phyloP scores from a whole-genome alignment of 2,797 vertebrate species.

The Anolis apletophallus region DNA sequence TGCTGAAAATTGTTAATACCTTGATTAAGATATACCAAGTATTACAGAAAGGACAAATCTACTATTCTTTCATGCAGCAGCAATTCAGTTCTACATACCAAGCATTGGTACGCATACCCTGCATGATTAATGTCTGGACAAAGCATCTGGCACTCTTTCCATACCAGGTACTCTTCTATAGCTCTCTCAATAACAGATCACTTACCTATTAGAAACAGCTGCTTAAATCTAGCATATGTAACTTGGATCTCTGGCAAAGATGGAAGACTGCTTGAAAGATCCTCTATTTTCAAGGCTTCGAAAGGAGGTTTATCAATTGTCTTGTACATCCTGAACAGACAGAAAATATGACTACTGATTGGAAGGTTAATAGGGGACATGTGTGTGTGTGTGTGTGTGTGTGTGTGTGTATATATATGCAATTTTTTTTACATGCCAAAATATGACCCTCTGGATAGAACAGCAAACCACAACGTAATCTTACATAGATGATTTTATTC shows the following conservation, averaged over 20 bases:
- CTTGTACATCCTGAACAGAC: constrained; percentile 76
- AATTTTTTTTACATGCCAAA: neutral
- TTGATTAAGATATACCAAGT: neutral
- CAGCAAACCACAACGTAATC: neutral
- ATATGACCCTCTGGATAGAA: constrained; percentile 21
- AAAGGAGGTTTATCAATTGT: constrained; percentile 81
- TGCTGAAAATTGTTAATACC: neutral
- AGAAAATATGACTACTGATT: constrained; percentile 9
- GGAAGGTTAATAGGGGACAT: neutral
- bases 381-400: too few relatives aligned
- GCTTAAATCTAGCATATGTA: constrained; percentile 87
- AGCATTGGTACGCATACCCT: too few relatives aligned
- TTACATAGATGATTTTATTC: neutral
- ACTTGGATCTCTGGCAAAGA: constrained; percentile 86
- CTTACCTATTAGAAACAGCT: constrained; percentile 89
- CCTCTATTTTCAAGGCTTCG: constrained; percentile 83
- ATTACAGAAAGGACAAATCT: neutral
- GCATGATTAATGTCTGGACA: neutral
- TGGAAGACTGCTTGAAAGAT: constrained; percentile 85
- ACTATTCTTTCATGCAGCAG: neutral
- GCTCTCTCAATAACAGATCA: neutral
- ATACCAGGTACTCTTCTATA: neutral
- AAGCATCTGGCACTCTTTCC: neutral
- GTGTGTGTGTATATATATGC: too few relatives aligned
- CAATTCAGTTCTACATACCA: neutral